phyloP scores from a whole-genome alignment of 1,140 invertebrate genomes.

The Zaprionus inermis region DNA sequence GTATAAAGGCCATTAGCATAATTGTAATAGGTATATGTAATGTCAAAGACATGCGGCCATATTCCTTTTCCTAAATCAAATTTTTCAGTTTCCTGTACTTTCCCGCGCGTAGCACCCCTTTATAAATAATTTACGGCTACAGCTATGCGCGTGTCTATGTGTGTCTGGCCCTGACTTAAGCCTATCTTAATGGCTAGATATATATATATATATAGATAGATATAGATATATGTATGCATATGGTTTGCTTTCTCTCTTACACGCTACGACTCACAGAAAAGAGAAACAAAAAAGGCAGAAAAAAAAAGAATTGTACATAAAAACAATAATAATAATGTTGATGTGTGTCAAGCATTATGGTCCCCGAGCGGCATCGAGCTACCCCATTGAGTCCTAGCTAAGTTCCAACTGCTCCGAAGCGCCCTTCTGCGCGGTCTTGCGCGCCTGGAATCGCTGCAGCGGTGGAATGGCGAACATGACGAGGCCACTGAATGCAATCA shows the following conservation, averaged over 20 bases:
- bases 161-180: constrained; percentile 18
- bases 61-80: neutral
- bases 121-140: constrained; percentile 33
- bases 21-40: neutral
- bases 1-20: constrained; percentile 25
- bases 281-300: neutral
- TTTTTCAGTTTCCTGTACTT: constrained; percentile 8
- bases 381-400: constrained; percentile 46
- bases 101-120: neutral
- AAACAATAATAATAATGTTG: constrained; percentile 6
- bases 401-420: constrained; percentile 64
- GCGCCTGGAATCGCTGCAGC: constrained; percentile 86
- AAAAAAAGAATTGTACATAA: neutral
- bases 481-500: constrained; percentile 93
- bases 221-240: neutral
- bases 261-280: constrained; percentile 6
- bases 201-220: neutral
- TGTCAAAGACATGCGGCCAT: neutral
- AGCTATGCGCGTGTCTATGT: constrained; percentile 15
- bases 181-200: constrained; percentile 5
- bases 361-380: neutral
- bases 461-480: constrained; percentile 95
- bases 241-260: constrained; percentile 8
- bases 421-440: constrained; percentile 49
- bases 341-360: neutral